Evolutionary conservation across 2,113 vertebrate genomes (phyloP).

Genomic region (Struthio camelus): DNA sequence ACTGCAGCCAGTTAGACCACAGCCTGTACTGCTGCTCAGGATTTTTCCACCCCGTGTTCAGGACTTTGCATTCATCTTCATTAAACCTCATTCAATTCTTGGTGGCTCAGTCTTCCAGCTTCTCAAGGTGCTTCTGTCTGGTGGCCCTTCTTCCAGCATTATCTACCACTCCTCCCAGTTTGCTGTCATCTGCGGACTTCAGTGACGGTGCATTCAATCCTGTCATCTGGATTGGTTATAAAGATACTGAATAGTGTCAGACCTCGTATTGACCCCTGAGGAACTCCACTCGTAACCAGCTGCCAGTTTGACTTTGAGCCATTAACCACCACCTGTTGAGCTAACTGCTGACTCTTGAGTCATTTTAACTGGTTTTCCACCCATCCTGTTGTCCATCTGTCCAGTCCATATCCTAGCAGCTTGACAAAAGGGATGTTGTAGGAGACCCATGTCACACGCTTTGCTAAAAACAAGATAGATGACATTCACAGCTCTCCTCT

Average conservation of each 20-base stretch:
- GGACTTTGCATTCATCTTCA: background rate
- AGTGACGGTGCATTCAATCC: background rate
- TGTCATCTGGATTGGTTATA: background rate
- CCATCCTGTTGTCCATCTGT: background rate
- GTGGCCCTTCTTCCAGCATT: background rate
- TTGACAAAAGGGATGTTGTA: background rate
- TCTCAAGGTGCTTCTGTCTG: background rate
- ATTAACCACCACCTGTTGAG: background rate
- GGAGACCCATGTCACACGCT: fast-evolving
- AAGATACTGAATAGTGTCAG: background rate
- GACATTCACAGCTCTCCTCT: background rate
- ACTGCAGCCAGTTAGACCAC: background rate
- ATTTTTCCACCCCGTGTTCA: background rate
- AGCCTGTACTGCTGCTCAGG: background rate
- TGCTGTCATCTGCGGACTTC: background rate
- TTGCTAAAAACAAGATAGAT: background rate
- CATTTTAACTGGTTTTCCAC: background rate
- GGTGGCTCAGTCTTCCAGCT: background rate
- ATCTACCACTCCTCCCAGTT: background rate
- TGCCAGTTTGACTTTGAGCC: background rate
- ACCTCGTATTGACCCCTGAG: background rate
- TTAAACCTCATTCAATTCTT: background rate
- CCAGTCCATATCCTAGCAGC: background rate
- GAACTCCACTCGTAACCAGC: background rate
- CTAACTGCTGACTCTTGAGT: background rate